phyloP scores from a whole-genome alignment of 2,113 vertebrate species.

The Tychaedon coryphoeus region DNA sequence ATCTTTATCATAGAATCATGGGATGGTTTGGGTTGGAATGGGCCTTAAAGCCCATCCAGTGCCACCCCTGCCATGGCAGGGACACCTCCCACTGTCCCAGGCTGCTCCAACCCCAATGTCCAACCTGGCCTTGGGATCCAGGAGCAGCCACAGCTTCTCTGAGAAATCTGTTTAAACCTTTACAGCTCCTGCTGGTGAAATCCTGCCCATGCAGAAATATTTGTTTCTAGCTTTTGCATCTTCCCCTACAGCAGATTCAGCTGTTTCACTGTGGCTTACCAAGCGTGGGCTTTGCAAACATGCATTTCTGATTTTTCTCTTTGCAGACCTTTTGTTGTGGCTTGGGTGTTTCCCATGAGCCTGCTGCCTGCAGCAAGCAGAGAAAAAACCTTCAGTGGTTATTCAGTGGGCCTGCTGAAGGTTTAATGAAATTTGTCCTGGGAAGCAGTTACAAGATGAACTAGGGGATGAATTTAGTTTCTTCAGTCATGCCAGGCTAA shows the following conservation, averaged over 20 bases:
- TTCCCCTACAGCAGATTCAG: background rate
- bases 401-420: background rate
- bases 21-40: background rate
- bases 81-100: background rate
- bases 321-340: background rate
- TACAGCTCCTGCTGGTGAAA: background rate
- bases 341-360: background rate
- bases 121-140: background rate
- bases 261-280: background rate
- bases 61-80: background rate
- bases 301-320: background rate
- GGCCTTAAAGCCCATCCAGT: background rate
- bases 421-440: background rate
- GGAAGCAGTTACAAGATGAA: background rate
- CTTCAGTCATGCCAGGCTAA: background rate
- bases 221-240: background rate
- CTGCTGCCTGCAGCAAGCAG: background rate
- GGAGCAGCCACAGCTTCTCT: background rate
- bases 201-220: background rate
- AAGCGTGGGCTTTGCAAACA: background rate
- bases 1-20: background rate
- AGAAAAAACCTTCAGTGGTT: background rate
- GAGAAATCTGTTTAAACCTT: background rate
- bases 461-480: background rate
- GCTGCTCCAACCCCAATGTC: rapidly evolving